Conservation (phyloP, 2,888 invertebrate genomes). For the Phyllotreta cruciferae region DNA sequence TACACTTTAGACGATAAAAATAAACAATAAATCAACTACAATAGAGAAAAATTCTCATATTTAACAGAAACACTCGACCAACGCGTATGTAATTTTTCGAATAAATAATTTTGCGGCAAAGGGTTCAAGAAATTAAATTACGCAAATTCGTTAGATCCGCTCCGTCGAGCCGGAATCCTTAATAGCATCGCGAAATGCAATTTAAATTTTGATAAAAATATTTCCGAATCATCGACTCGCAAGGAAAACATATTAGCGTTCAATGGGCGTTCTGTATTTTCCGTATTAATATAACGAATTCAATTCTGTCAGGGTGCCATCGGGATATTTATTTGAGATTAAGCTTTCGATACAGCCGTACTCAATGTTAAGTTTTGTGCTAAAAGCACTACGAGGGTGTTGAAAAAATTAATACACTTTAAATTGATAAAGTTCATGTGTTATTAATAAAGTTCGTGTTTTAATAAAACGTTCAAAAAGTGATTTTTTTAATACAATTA, state of each 20-base stretch:
- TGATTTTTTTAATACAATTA: too few species aligned
- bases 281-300: constrained; percentile 26
- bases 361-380: too few species aligned
- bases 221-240: constrained; percentile 31
- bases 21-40: not conserved
- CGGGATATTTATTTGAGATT: not conserved
- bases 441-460: too few species aligned
- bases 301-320: constrained; percentile 1
- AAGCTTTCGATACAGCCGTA: too few species aligned
- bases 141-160: constrained; percentile 20
- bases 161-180: constrained; percentile 22
- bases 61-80: too few species aligned
- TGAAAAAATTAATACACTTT: too few species aligned
- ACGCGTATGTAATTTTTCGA: constrained; percentile 17
- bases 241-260: constrained; percentile 29
- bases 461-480: too few species aligned
- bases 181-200: constrained; percentile 28
- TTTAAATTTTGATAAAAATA: constrained; percentile 33
- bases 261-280: constrained; percentile 27
- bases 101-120: constrained; percentile 22
- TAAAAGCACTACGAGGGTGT: too few species aligned
- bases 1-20: not conserved
- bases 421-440: too few species aligned
- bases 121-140: constrained; percentile 30
- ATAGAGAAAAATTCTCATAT: too few species aligned